Evolutionary conservation across 2,797 vertebrate genomes (phyloP).

Genomic region (Brotogeris chrysoptera): DNA sequence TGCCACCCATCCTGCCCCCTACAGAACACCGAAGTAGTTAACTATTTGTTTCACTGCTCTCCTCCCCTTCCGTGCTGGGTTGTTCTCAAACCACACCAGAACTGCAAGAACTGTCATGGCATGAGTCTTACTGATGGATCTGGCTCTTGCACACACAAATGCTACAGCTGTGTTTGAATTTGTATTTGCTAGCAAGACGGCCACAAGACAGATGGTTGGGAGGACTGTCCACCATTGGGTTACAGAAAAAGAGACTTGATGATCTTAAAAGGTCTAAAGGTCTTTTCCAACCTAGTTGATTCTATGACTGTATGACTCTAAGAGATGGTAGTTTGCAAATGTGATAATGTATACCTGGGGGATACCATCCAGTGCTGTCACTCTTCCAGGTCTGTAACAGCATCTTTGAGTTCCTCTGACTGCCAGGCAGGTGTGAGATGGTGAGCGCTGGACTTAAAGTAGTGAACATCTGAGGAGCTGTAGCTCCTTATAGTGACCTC

Average conservation of each 20-base stretch:
- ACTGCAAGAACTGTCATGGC: neutral
- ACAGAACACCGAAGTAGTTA: neutral
- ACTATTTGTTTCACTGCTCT: fast-evolving
- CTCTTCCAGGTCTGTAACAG: neutral
- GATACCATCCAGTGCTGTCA: neutral
- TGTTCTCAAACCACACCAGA: neutral
- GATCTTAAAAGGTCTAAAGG: neutral
- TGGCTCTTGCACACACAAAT: neutral
- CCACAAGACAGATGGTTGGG: neutral
- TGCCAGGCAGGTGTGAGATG: neutral
- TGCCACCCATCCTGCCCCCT: neutral
- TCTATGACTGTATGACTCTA: neutral
- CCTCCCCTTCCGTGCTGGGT: neutral
- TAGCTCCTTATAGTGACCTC: neutral
- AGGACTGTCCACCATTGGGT: neutral
- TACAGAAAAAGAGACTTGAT: neutral
- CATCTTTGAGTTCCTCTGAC: neutral
- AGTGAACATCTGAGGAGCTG: neutral
- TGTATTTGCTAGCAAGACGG: neutral
- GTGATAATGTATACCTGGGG: neutral
- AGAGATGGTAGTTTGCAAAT: neutral
- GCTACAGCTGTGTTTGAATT: neutral
- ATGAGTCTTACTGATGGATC: neutral
- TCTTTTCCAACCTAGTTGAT: neutral
- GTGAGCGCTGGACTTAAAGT: neutral